A percentile compares a stretch with the other conserved stretches of the same genome.
Conservation (phyloP, 1,140 invertebrate genomes). For the Matsumurasca onukii region DNA sequence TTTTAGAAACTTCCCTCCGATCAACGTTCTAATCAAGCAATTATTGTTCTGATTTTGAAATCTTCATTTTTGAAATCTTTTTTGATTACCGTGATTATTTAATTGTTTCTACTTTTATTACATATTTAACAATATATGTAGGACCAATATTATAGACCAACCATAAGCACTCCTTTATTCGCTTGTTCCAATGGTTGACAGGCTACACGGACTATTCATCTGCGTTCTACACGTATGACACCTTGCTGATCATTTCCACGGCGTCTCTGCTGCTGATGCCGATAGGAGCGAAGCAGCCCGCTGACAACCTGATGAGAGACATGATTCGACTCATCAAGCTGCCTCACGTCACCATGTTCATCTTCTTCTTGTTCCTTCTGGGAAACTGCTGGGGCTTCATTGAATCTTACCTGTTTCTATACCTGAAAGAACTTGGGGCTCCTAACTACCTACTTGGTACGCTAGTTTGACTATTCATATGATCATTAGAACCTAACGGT, state of each 20-base stretch:
- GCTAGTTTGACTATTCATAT: conserved; percentile 38
- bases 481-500: conserved; percentile 7
- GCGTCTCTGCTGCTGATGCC: conserved; percentile 70
- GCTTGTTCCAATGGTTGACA: too few species aligned
- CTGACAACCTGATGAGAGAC: conserved; percentile 68
- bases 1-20: too few species aligned
- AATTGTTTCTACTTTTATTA: too few species aligned
- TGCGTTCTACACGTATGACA: conserved; percentile 74
- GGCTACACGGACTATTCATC: conserved; percentile 77
- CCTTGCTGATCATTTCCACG: conserved; percentile 65
- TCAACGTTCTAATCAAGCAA: too few species aligned
- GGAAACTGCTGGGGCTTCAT: conserved; percentile 84
- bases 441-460: conserved; percentile 77
- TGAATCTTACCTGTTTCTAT: conserved; percentile 81
- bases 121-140: too few species aligned
- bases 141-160: too few species aligned
- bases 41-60: too few species aligned
- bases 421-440: conserved; percentile 76
- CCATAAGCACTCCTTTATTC: too few species aligned
- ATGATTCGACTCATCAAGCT: conserved; percentile 69
- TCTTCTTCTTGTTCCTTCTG: conserved; percentile 72
- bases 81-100: too few species aligned
- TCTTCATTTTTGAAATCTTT: too few species aligned
- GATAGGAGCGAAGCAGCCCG: conserved; percentile 66
- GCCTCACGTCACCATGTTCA: conserved; percentile 71